Base-by-base conservation (phyloP, 2,888 invertebrate genomes). In the Hymenopus coronatus region DNA sequence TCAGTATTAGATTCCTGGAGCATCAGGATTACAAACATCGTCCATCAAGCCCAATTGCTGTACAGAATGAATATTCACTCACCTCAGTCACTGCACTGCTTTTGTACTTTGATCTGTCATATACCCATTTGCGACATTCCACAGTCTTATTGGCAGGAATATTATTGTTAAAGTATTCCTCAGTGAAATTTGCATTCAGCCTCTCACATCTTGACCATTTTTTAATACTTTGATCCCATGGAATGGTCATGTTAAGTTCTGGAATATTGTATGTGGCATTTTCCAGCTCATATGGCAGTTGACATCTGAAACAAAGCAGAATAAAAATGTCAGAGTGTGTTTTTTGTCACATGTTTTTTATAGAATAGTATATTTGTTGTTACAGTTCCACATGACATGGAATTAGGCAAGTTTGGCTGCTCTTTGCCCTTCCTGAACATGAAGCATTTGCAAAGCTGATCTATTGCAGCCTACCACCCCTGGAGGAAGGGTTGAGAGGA, bases 81-180 rank as follows among this genome's bases (percentile, higher is more conserved):
- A 95, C 96, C 93, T 96, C 96, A 84, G 95, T 95, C 46, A 96
- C 95, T 28, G 95, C 95, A 90, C 95, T 96, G 91, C 95, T 95
- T 91, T 94, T 92, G 91, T 95, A 96, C 90, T 93, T 94, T 84
- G 94, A 94, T 89, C 93, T 93, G 92, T 96, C 95, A 92, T 95
- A 96, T 33, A 96, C 94, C 92, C 94, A 96, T 83, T 93, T 91
- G 82, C 94, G 92, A 92, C 96, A 96, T 28, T 91, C 83, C 25
- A 93, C 91, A 14, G 92, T 92, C 1, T 91, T 89, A 9, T 91
- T 91, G 27, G 92, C 92, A n/a, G 91, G 91, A 15, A 91, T 89
- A 14, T 92, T 93, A 84, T 91, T 91, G 30, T 92, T 92, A 81
- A 92, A 92, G 89, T 93, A 93, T 82, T 92, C 91, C 30, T 90